Conservation (phyloP, 2,888 invertebrate genomes). For the Chaetogeoica ovagalla region DNA sequence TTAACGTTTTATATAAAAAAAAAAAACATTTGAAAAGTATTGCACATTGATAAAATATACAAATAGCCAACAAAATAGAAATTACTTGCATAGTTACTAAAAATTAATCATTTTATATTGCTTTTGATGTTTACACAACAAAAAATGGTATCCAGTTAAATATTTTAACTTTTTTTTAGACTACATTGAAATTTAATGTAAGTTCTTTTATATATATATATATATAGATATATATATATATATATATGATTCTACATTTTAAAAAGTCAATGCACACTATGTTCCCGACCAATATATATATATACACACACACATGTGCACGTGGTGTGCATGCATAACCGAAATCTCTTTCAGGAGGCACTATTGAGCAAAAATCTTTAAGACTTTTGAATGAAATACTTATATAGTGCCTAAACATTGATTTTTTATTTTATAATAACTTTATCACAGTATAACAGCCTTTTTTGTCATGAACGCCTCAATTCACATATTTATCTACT, state of each 20-base stretch:
- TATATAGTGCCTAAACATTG: slow-evolving; percentile 29
- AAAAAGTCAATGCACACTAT: slow-evolving; percentile 1
- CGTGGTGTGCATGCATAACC: slow-evolving; percentile 15
- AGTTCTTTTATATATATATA: background rate
- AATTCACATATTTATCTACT: slow-evolving; percentile 26
- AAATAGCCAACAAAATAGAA: slow-evolving; percentile 16
- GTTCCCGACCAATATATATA: slow-evolving; percentile 19
- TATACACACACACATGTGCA: slow-evolving; percentile 5
- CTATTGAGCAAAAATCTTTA: slow-evolving; percentile 46
- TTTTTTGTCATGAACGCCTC: slow-evolving; percentile 45
- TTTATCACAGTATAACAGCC: slow-evolving; percentile 52
- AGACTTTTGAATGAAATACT: slow-evolving; percentile 43
- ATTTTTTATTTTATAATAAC: slow-evolving; percentile 16
- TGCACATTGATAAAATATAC: slow-evolving; percentile 31
- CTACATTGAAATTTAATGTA: background rate
- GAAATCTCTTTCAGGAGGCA: slow-evolving; percentile 15
- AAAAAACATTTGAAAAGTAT: background rate
- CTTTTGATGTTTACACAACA: background rate
- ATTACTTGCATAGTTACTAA: slow-evolving; percentile 30
- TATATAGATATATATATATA: too few species aligned
- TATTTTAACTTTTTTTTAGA: slow-evolving; percentile 6
- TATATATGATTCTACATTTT: slow-evolving; percentile 5
- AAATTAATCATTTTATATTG: background rate
- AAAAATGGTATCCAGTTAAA: background rate
- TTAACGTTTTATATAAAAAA: background rate